Base-by-base conservation (phyloP, 2,797 vertebrate genomes). In the Coregonus ussuriensis region DNA sequence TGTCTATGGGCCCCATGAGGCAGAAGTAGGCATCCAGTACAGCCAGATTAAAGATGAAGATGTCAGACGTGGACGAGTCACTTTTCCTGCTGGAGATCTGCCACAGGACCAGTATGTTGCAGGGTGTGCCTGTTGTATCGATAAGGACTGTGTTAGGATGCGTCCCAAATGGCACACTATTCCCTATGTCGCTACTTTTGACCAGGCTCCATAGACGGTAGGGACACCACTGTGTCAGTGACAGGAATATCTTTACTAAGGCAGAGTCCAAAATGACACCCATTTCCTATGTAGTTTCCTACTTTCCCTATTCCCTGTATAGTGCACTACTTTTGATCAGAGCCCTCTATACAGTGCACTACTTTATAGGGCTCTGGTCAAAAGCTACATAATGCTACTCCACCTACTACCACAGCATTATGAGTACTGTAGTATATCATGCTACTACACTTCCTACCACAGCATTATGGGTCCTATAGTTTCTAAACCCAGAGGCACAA, bases 21-120 rank as follows among this genome's bases (percentile, higher is more conserved):
- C 93, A 91, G 79, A 95, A 95, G 80, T 81, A 93, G 3, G 87
- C 83, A 0, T 95, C 94, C 72, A 94, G 68, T 9, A 93, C 1
- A 0, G 94, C 92, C 73, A 95, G 86, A 83, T 89, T 94, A 41
- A 94, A 86, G 82, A 95, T 91, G 79, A 94, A 95, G 74, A 92
- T 78, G 81, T 94, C 92, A 0, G 91, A 94, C 0, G 93, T 95
- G 51, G 88, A 91, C 0, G 85, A 29, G 3, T 94, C 91, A 0
- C 79, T 89, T 76, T 71, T 77, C 52, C 82, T 92, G 5, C 82
- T 79, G 7, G 54, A 62, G 3, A 94, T 93, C 80, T 92, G 89
- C 92, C 93, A 94, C 67, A 94, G 86, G 77, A 94, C 93, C 69
- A 94, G 82, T 18, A 84, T 0, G 76, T 95, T 95, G 51, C 90